phyloP scores from a whole-genome alignment of 1,140 invertebrate genomes.

The Trichonephila clavipes region DNA sequence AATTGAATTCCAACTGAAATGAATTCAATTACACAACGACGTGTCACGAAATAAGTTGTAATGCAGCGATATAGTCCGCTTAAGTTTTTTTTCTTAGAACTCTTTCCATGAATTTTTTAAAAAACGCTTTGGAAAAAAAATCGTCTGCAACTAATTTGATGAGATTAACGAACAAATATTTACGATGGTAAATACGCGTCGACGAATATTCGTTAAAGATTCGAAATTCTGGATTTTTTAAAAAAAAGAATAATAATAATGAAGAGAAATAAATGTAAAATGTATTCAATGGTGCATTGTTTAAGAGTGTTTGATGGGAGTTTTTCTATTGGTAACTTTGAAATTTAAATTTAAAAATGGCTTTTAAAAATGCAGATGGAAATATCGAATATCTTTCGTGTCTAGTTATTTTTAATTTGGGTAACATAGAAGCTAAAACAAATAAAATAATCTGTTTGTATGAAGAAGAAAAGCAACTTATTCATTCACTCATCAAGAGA shows the following conservation, averaged over 20 bases:
- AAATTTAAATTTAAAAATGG: too few relatives aligned
- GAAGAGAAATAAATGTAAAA: background rate
- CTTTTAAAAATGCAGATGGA: too few relatives aligned
- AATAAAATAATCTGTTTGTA: too few relatives aligned
- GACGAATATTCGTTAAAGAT: background rate
- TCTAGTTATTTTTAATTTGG: too few relatives aligned
- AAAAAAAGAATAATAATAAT: background rate
- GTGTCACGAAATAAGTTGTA: slow-evolving; percentile 42
- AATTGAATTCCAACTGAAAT: slow-evolving; percentile 44
- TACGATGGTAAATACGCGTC: slow-evolving; percentile 23
- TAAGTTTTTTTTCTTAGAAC: background rate
- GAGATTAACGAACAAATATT: slow-evolving; percentile 33
- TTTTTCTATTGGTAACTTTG: background rate
- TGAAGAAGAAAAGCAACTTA: too few relatives aligned
- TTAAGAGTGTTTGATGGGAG: background rate
- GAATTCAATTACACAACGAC: slow-evolving; percentile 54
- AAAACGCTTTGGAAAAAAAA: background rate
- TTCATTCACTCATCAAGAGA: too few relatives aligned
- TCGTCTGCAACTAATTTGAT: background rate
- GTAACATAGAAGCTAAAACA: too few relatives aligned
- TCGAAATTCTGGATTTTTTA: background rate
- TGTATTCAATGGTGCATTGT: background rate
- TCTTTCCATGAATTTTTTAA: background rate
- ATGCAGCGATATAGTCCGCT: background rate
- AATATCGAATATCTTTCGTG: too few relatives aligned